Evolutionary conservation across 92 coral and sea anemone species (phyloP).

Genomic region (Ricordea florida): DNA sequence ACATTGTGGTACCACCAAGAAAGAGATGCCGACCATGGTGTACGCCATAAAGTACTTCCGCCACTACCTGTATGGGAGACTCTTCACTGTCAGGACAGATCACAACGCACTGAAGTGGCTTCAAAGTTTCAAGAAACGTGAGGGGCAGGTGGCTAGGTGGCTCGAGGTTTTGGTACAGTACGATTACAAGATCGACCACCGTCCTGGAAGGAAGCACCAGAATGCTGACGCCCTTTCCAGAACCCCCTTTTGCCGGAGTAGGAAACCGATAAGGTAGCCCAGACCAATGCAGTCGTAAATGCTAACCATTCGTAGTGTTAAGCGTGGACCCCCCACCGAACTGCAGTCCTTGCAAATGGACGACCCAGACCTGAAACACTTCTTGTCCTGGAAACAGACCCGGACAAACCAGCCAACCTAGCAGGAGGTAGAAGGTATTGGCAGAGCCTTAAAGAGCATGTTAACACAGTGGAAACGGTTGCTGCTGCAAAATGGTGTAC

Average conservation of each 20-base stretch:
- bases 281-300: constrained; percentile 8
- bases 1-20: constrained; percentile 39
- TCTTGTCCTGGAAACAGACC: constrained; percentile 31
- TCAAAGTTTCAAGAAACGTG: constrained; percentile 10
- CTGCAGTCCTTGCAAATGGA: constrained; percentile 13
- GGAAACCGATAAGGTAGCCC: neutral
- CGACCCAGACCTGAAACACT: constrained; percentile 26
- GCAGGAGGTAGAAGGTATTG: constrained; percentile 6
- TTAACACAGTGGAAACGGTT: constrained; percentile 46
- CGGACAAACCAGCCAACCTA: neutral
- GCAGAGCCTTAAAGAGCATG: too few species aligned
- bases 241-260: neutral
- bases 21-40: constrained; percentile 43
- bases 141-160: constrained; percentile 27
- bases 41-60: constrained; percentile 17
- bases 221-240: constrained; percentile 37
- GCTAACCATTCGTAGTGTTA: neutral
- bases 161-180: constrained; percentile 10
- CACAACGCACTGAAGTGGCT: constrained; percentile 38
- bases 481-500: constrained; percentile 38
- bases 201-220: constrained; percentile 43
- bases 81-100: constrained; percentile 17
- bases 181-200: neutral
- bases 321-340: constrained; percentile 10
- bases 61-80: constrained; percentile 47